phyloP scores from a whole-genome alignment of 2,113 vertebrate species.

The Myotis davidii region DNA sequence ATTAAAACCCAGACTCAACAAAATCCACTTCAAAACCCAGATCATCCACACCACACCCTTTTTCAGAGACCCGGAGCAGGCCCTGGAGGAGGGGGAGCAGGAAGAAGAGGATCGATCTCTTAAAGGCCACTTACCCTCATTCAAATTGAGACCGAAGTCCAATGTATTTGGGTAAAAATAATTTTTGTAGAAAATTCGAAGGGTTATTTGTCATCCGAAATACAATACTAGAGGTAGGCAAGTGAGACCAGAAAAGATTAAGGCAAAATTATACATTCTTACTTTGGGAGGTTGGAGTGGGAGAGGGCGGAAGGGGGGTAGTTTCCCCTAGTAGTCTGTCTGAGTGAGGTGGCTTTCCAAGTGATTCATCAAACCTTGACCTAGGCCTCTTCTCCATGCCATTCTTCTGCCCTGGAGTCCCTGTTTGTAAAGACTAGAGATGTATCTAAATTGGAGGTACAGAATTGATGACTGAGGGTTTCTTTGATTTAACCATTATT shows the following conservation, averaged over 20 bases:
- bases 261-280: background rate
- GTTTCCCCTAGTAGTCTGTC: background rate
- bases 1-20: conserved; percentile 92
- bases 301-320: background rate
- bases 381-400: background rate
- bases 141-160: conserved; percentile 93
- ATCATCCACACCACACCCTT: conserved; percentile 95
- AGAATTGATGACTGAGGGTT: background rate
- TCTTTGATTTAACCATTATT: conserved; percentile 40
- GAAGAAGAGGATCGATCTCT: conserved; percentile 87
- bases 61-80: conserved; percentile 79
- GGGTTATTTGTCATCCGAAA: background rate
- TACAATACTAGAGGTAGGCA: conserved; percentile 25
- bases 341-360: background rate
- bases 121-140: conserved; percentile 83
- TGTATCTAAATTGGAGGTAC: background rate
- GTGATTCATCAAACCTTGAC: background rate
- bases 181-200: background rate
- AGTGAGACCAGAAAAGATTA: background rate
- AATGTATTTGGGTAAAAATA: conserved; percentile 94
- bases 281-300: background rate
- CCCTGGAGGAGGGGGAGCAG: conserved; percentile 85
- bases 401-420: background rate
- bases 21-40: conserved; percentile 93
- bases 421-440: background rate